Evolutionary conservation across 2,888 invertebrate genomes (phyloP).

Genomic region (Argynnis bischoffii): DNA sequence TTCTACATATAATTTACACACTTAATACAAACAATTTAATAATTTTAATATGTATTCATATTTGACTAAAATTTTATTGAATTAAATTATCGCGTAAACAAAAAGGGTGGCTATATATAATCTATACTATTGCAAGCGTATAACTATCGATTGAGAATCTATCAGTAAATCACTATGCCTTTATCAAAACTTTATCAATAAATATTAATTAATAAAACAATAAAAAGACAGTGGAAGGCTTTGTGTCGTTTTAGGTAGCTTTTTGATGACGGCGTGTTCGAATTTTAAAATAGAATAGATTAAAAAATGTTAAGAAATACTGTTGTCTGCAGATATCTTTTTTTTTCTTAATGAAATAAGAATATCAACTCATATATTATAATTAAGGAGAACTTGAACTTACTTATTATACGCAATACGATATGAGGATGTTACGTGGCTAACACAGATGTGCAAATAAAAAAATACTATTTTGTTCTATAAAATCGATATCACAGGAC

Average conservation of each 20-base stretch:
- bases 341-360: slow-evolving; percentile 5
- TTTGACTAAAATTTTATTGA: slow-evolving; percentile 15
- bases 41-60: slow-evolving; percentile 20
- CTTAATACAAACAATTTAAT: slow-evolving; percentile 31
- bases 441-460: slow-evolving; percentile 55
- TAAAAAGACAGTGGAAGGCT: slow-evolving; percentile 48
- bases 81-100: slow-evolving; percentile 43
- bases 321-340: slow-evolving; percentile 4
- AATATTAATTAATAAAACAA: slow-evolving; percentile 31
- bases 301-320: slow-evolving; percentile 1
- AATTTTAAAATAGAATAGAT: neutral
- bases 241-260: slow-evolving; percentile 5
- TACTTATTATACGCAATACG: slow-evolving; percentile 41
- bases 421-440: slow-evolving; percentile 71
- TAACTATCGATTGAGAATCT: slow-evolving; percentile 68
- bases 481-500: slow-evolving; percentile 69
- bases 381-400: slow-evolving; percentile 5
- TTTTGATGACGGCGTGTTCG: too few species aligned
- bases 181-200: slow-evolving; percentile 52
- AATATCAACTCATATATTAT: too few species aligned
- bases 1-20: slow-evolving; percentile 32
- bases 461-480: slow-evolving; percentile 61
- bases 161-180: slow-evolving; percentile 72
- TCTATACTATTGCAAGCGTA: slow-evolving; percentile 71
- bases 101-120: slow-evolving; percentile 56